A percentile compares a stretch with the other conserved stretches of the same genome.
Evolutionary conservation across 2,113 vertebrate genomes (phyloP).

Genomic region (Anhinga rufa): DNA sequence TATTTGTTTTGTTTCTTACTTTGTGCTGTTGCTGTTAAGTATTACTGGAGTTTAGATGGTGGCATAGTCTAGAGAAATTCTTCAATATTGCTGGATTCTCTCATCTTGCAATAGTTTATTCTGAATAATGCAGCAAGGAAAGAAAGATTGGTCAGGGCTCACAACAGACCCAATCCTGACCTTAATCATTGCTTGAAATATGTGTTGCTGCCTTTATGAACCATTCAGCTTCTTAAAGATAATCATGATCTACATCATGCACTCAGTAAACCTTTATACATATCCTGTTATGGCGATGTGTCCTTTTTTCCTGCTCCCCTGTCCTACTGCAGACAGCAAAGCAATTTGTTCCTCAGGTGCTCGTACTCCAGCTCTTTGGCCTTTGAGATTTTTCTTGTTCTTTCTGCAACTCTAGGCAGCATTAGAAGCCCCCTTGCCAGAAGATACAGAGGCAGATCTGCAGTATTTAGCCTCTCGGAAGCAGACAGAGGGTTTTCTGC

Average conservation of each 20-base stretch:
- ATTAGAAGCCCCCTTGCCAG: not conserved
- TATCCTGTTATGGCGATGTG: not conserved
- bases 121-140: not conserved
- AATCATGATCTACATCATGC: not conserved
- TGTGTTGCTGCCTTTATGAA: not conserved
- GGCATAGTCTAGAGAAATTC: not conserved
- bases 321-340: not conserved
- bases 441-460: not conserved
- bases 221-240: not conserved
- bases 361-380: not conserved
- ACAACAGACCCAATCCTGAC: not conserved
- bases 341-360: not conserved
- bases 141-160: not conserved
- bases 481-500: not conserved
- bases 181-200: not conserved
- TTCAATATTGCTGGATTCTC: not conserved
- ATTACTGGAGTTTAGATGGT: not conserved
- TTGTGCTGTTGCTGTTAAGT: not conserved
- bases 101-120: not conserved
- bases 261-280: not conserved
- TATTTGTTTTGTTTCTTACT: not conserved
- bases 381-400: not conserved
- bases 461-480: not conserved
- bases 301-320: not conserved
- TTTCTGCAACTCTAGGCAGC: not conserved